phyloP scores from a whole-genome alignment of 2,888 invertebrate genomes.

The Mesorhabditis sp. region DNA sequence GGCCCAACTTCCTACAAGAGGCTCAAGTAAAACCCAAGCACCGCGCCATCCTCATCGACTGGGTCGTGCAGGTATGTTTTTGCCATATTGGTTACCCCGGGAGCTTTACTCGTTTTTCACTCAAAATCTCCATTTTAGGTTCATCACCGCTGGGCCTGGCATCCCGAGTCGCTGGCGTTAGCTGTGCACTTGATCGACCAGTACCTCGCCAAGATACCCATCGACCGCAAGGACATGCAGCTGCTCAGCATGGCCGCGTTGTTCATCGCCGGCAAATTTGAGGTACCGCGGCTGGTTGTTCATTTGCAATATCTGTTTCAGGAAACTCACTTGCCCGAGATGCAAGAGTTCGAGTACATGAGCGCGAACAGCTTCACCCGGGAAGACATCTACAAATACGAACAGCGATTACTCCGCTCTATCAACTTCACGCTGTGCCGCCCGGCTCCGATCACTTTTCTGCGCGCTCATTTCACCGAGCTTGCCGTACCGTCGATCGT shows the following conservation, averaged over 20 bases:
- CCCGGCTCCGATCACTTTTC: neutral
- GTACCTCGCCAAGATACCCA: neutral
- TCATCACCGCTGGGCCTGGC: neutral
- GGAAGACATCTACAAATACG: neutral
- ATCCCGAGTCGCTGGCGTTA: neutral
- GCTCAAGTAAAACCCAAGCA: neutral
- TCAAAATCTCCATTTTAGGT: neutral
- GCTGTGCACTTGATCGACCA: neutral
- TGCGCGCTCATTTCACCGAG: neutral
- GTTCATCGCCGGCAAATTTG: neutral
- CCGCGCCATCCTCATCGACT: neutral
- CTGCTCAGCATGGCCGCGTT: neutral
- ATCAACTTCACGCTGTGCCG: neutral
- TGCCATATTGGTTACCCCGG: neutral
- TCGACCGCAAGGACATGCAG: neutral
- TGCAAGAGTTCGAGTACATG: neutral
- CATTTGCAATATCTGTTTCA: neutral
- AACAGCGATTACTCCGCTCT: neutral
- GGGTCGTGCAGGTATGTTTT: conserved; percentile 2
- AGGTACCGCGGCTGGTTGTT: neutral
- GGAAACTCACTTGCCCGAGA: neutral
- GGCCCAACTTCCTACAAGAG: neutral
- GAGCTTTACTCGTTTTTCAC: neutral
- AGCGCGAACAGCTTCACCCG: neutral
- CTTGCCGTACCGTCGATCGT: neutral